Evolutionary conservation across 2,113 vertebrate genomes (phyloP).

Genomic region (Megaceryle torquata): DNA sequence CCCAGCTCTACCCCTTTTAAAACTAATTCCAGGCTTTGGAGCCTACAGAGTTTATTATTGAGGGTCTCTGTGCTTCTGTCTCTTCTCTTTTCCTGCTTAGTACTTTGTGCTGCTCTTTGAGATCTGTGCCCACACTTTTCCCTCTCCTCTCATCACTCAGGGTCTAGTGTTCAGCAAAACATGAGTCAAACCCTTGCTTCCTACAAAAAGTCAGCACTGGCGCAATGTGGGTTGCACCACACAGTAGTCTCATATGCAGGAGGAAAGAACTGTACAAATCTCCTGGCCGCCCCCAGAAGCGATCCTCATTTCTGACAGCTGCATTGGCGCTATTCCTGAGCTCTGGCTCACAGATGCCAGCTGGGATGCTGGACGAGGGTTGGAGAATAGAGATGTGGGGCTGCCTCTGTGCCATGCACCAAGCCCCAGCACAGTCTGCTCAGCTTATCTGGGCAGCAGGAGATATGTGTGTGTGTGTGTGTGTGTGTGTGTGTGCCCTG

Average conservation of each 20-base stretch:
- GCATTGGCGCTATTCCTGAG: background rate
- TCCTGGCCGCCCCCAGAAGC: background rate
- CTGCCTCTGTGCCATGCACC: background rate
- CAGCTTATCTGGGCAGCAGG: background rate
- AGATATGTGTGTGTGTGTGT: background rate
- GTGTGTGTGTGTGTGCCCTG: rapidly evolving
- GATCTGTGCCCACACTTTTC: background rate
- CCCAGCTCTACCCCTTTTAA: background rate
- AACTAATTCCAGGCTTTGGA: background rate
- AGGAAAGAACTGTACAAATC: background rate
- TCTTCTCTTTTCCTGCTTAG: background rate
- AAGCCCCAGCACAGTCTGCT: background rate
- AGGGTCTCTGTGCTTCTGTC: background rate
- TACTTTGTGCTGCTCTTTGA: background rate
- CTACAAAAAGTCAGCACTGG: background rate
- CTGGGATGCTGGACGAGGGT: background rate
- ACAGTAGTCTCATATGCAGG: background rate
- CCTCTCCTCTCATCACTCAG: background rate
- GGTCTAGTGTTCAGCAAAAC: background rate
- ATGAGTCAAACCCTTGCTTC: background rate
- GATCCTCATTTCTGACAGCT: background rate
- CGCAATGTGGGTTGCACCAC: background rate
- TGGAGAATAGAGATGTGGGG: background rate
- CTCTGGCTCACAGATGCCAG: background rate
- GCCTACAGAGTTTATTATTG: background rate